Conservation (phyloP, 2,797 vertebrate genomes). For the Prionace glauca region DNA sequence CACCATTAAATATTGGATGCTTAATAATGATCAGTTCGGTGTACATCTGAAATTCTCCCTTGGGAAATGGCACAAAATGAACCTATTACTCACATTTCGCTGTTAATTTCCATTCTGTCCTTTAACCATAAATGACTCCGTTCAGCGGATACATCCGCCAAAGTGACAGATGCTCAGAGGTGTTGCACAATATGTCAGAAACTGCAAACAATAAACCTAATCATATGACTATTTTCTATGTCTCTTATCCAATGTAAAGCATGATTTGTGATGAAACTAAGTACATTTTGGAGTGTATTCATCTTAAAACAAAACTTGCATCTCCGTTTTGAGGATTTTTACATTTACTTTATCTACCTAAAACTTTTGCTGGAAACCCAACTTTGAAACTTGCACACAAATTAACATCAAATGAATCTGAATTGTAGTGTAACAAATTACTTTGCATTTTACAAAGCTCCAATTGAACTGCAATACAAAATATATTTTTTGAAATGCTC, state of each 20-base stretch:
- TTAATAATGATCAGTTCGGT: constrained; percentile 28
- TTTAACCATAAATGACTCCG: constrained; percentile 45
- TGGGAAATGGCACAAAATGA: constrained; percentile 44
- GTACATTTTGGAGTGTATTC: not conserved
- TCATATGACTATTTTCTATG: not conserved
- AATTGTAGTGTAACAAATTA: not conserved
- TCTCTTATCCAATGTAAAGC: not conserved
- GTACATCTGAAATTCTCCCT: constrained; percentile 41
- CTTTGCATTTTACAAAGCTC: not conserved
- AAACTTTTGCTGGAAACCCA: not conserved
- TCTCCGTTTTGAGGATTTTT: not conserved
- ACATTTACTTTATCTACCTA: not conserved
- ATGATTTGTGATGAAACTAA: not conserved
- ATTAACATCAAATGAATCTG: not conserved
- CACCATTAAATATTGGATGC: constrained; percentile 33
- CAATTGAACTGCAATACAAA: not conserved
- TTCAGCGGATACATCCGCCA: constrained; percentile 40
- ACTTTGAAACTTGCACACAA: not conserved
- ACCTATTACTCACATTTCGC: constrained; percentile 48
- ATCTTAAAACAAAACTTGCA: not conserved
- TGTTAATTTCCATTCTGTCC: constrained; percentile 49
- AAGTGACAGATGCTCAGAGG: constrained; percentile 45
- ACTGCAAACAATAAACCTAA: constrained; percentile 35
- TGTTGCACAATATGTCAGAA: constrained; percentile 44
- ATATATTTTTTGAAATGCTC: not conserved